Percentiles rank a stretch among this genome's conserved stretches.
phyloP scores from a whole-genome alignment of 2,797 vertebrate species.

The Bufotes viridis region DNA sequence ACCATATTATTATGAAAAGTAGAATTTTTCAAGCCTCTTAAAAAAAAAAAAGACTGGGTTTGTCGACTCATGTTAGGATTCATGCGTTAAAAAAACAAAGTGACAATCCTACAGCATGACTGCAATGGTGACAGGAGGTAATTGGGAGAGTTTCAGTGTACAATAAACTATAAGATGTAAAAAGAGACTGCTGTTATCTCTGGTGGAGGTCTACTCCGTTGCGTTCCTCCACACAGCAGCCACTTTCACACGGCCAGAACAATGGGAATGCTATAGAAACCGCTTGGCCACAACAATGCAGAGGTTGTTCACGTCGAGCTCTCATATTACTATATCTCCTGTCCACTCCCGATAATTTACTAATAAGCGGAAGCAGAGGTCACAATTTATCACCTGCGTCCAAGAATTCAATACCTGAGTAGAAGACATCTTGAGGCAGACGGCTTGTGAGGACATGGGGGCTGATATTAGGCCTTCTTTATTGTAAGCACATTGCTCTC shows the following conservation, averaged over 20 bases:
- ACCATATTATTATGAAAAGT: too few species aligned
- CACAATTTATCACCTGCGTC: background rate
- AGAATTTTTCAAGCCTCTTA: too few species aligned
- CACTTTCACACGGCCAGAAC: background rate
- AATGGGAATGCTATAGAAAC: background rate
- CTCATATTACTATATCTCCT: background rate
- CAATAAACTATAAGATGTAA: background rate
- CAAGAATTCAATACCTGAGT: background rate
- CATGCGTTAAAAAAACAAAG: too few species aligned
- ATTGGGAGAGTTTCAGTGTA: background rate
- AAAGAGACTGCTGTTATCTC: background rate
- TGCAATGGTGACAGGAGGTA: background rate
- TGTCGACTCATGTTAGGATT: too few species aligned
- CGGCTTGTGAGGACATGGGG: background rate
- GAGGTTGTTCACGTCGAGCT: background rate
- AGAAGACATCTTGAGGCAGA: background rate
- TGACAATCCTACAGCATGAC: background rate
- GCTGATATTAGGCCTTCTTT: background rate
- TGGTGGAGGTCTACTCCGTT: background rate
- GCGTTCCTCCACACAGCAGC: background rate
- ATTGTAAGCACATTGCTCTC: background rate
- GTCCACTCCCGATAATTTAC: background rate
- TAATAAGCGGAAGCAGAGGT: background rate
- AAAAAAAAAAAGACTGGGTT: too few species aligned
- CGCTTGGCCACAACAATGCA: background rate